Evolutionary conservation across 64 coral and sea anemone species (phyloP).

Genomic region (Platygyra sinensis): DNA sequence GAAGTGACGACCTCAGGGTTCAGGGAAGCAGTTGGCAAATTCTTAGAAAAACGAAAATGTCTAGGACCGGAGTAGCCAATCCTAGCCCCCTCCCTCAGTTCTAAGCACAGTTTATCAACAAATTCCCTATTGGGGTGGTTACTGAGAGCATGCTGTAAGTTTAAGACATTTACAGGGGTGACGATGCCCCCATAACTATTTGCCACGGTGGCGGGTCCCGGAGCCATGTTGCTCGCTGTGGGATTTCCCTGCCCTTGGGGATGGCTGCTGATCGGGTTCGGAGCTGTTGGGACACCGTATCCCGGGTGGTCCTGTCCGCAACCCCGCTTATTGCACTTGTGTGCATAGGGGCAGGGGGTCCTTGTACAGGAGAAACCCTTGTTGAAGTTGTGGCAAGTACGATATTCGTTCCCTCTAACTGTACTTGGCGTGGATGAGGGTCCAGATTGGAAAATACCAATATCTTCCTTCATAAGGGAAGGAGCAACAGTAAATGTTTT

Average conservation of each 20-base stretch:
- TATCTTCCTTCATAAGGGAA: constrained; percentile 11
- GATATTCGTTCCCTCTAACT: background rate
- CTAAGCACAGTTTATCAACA: constrained; percentile 27
- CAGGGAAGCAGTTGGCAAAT: constrained; percentile 25
- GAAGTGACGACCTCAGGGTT: constrained; percentile 30
- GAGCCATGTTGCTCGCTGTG: background rate
- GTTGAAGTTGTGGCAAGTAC: constrained; percentile 43
- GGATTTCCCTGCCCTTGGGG: constrained; percentile 1
- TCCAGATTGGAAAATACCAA: constrained; percentile 23
- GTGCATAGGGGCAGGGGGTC: background rate
- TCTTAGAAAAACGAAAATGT: constrained; percentile 4
- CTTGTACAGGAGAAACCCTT: background rate
- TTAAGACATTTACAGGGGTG: constrained; percentile 21
- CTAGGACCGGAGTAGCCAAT: constrained; percentile 44
- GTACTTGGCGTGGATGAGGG: background rate
- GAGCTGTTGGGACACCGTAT: background rate
- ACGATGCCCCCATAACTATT: constrained; percentile 7
- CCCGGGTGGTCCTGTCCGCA: background rate
- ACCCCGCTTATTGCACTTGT: constrained; percentile 6
- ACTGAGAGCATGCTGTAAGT: background rate
- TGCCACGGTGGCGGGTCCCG: background rate
- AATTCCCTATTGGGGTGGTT: constrained; percentile 27
- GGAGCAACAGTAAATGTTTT: constrained; percentile 53
- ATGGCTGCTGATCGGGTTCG: background rate
- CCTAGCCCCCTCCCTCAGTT: constrained; percentile 31